Base-by-base conservation (phyloP, 1,140 invertebrate genomes). In the Batillaria attramentaria region DNA sequence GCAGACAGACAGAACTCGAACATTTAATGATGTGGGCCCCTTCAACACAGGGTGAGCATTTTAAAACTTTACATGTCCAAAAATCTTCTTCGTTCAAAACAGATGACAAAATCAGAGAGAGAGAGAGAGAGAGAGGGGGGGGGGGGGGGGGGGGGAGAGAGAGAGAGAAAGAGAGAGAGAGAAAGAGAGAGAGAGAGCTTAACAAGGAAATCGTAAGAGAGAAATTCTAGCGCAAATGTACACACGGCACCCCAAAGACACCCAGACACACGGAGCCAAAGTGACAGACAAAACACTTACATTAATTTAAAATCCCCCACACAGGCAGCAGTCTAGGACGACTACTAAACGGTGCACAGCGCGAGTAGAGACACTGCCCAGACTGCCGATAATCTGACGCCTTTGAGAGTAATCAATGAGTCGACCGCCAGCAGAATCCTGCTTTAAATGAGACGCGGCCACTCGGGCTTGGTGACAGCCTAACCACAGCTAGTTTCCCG, bases 51-150 rank as follows among this genome's bases (percentile, higher is more conserved):
- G 10, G 10, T 24, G 46, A 50, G 10, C 46, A 50, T 10, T 50
- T 50, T 50, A 13, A 10, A 24, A 50, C 24, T 24, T 13, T 13
- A 13, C 46, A 24, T 50, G 46, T 10, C 10, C 24, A 13, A 24
- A 50, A 50, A 50, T 10, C 10, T 13, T 50, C 46, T 50, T 10
- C 10, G 10, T 50, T 13, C 10, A 50, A 13, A n/a, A n/a, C n/a
- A n/a, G n/a, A n/a, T 28, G 57, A 62, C 24, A 62, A 31, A 62
- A 31, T 28, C 24, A 62, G 57, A 62, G 57, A 62, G 57, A 62
- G 57, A 62, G 46, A 62, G 57, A 62, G 57, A 62, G 57, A 62
- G 57, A 62, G 57, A 62, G 57, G n/a, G 57, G 0, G 3, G n/a
- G 57, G 33, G 57, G 2, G 57, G 33, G 57, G 2, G 57, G 33